Percentiles rank a stretch among this genome's conserved stretches.
phyloP scores from a whole-genome alignment of 2,888 invertebrate genomes.

The Sinopyrophorus schimmeli region DNA sequence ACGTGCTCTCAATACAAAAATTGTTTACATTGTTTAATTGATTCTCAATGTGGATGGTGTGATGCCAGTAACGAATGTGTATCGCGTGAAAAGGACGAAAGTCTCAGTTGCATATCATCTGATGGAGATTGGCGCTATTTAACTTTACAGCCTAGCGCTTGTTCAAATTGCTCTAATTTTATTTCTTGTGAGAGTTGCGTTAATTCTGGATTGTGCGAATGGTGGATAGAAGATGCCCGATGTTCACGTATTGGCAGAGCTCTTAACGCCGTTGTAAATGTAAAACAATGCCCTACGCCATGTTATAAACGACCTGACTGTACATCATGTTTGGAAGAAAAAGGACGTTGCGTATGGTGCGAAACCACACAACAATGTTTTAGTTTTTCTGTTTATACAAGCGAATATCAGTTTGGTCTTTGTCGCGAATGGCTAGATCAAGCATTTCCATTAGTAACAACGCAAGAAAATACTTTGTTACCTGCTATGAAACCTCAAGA shows the following conservation, averaged over 20 bases:
- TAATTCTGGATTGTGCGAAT: conserved; percentile 74
- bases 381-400: conserved; percentile 93
- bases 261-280: conserved; percentile 65
- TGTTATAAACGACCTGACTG: conserved; percentile 79
- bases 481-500: conserved; percentile 55
- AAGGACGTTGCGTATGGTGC: conserved; percentile 93
- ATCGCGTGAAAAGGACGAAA: conserved; percentile 69
- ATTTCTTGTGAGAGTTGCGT: conserved; percentile 88
- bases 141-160: conserved; percentile 79
- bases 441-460: conserved; percentile 59
- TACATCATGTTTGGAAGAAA: conserved; percentile 80
- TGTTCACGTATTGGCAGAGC: conserved; percentile 80
- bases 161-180: conserved; percentile 86
- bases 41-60: conserved; percentile 93
- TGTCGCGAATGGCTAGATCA: conserved; percentile 94
- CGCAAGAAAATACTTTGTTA: conserved; percentile 47
- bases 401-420: conserved; percentile 90
- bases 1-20: conserved; percentile 77
- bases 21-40: conserved; percentile 85
- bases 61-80: conserved; percentile 74
- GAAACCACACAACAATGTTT: conserved; percentile 91
- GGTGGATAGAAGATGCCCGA: conserved; percentile 87
- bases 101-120: conserved; percentile 57
- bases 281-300: conserved; percentile 75
- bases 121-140: conserved; percentile 75